These are phyloP conservation scores for Catamblyrhynchus diadema DNA, from an alignment of 2,797 vertebrate species.

Conservation along the genomic window DNA sequence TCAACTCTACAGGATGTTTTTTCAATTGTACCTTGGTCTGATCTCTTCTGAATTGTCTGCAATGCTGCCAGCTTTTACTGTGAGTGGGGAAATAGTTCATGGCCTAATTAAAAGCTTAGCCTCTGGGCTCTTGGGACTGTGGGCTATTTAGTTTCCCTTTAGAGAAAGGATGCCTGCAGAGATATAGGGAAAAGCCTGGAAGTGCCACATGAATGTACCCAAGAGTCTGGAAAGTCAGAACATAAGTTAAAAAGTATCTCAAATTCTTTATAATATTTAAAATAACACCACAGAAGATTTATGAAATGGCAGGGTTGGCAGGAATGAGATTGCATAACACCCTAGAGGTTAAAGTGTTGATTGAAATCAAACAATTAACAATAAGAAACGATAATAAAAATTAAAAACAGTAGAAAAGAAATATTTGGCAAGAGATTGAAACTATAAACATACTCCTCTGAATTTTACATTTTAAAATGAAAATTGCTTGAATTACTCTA, in stretches of 20 bases:
- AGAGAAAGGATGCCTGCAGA: neutral
- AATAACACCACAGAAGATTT: neutral
- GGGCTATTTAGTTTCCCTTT: neutral
- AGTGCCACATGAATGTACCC: neutral
- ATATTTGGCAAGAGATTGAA: neutral
- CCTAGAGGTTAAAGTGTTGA: neutral
- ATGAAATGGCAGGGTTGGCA: neutral
- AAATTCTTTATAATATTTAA: neutral
- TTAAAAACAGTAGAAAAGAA: neutral
- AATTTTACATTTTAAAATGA: neutral
- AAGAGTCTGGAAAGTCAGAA: neutral
- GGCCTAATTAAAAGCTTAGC: neutral
- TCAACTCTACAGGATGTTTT: neutral
- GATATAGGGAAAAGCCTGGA: neutral
- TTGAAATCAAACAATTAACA: constrained; percentile 2
- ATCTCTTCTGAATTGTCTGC: neutral
- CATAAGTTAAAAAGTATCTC: neutral
- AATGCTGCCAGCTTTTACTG: neutral
- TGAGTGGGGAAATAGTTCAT: constrained; percentile 2
- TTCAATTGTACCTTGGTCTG: neutral
- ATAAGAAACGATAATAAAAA: neutral
- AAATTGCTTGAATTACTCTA: neutral
- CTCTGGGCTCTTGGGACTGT: neutral
- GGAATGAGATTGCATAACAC: neutral
- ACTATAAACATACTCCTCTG: neutral